Evolutionary conservation across 1,140 invertebrate genomes (phyloP).

Genomic region (Rhopalosiphum maidis): DNA sequence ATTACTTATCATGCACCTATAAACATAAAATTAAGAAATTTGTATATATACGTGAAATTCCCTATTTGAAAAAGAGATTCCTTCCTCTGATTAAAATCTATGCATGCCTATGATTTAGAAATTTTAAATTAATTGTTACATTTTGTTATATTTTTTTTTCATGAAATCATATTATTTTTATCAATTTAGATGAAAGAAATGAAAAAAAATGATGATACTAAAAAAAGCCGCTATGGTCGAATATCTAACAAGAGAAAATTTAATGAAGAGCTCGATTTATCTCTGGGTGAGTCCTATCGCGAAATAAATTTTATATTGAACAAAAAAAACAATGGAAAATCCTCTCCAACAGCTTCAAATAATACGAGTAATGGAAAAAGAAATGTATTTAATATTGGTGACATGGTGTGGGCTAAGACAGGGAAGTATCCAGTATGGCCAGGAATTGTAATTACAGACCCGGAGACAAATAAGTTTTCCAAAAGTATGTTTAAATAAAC

Average conservation of each 20-base stretch:
- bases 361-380: background rate
- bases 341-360: background rate
- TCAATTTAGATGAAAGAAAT: background rate
- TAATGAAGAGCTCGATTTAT: background rate
- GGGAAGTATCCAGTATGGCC: slow-evolving; percentile 47
- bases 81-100: no score
- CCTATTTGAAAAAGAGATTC: no score
- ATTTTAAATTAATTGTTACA: no score
- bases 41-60: no score
- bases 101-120: no score
- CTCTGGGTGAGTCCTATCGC: background rate
- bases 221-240: slow-evolving; percentile 34
- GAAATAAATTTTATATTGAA: background rate
- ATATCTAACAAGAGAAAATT: background rate
- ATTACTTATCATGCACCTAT: no score
- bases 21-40: no score
- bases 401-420: slow-evolving; percentile 48
- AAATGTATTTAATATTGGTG: background rate
- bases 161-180: background rate
- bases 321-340: background rate
- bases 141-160: background rate
- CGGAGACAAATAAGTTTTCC: background rate
- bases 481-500: slow-evolving; percentile 10
- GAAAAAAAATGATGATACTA: background rate
- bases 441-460: slow-evolving; percentile 10